Evolutionary conservation across 2,113 vertebrate species (phyloP), one percentile per base, ranked within the genome.

Genomic region (Cnemophilus loriae): DNA sequence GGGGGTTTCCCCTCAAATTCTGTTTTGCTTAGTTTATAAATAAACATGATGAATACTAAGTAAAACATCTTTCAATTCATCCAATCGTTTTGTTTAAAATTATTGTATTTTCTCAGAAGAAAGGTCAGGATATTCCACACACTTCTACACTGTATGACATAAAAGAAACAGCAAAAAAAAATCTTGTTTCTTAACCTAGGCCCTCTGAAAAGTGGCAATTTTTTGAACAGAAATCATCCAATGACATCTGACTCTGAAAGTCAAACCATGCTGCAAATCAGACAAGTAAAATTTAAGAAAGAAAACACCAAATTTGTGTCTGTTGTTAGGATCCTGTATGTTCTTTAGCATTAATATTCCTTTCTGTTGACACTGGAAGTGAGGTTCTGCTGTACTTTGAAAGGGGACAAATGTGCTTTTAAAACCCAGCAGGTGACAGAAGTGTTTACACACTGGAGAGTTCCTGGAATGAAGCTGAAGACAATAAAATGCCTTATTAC

Each of bases 1-100:
- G 39, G 11, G 3, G 0, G 30, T 70, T 64, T 1, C 1, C 14
- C 20, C 15, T 42, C 6, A 57, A 16, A 76, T 57, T 65, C 8
- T 46, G 14, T 61, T 83, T 87, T 83, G 9, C 7, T 59, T 19
- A 26, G 2, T 64, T 68, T 60, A 1, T 32, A 55, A 67, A 78
- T 35, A 71, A 63, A 32, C 1, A 15, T 8, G 9, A 74, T 30
- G 16, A 65, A 68, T n/a, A 50, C 6, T n/a, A 68, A 32, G 5
- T 24, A 44, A 63, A 82, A 7, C 4, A 26, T 37, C 27, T 67
- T 84, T 49, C 57, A 75, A 18, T 28, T 68, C 1, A 11, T 1
- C 13, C 24, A 0, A 55, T 24, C 6, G 52, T 82, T 64, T 42
- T 3, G 2, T 20, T 49, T 42, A 16, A 70, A 69, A 32, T 15